Evolutionary conservation across 2,113 vertebrate species (phyloP).

Genomic region (Pterophyllum scalare): DNA sequence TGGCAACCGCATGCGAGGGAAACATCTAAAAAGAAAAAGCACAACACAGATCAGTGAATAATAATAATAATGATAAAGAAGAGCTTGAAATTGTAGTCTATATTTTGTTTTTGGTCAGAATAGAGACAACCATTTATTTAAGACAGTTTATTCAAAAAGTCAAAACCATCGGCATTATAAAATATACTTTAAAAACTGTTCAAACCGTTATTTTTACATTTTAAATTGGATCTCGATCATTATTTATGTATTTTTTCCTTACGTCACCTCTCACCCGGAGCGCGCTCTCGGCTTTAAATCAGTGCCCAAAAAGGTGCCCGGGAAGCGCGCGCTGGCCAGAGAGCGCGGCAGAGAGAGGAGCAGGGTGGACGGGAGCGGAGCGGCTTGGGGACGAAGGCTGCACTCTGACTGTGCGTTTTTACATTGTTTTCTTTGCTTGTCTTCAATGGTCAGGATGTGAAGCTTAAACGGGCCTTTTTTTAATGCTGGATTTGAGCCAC

Average conservation of each 20-base stretch:
- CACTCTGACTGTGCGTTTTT: neutral
- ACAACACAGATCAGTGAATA: too few species aligned
- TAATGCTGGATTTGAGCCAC: neutral
- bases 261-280: constrained; percentile 46
- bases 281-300: constrained; percentile 34
- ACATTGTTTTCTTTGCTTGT: neutral
- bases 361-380: neutral
- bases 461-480: neutral
- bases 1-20: too few species aligned
- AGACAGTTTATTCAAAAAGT: too few species aligned
- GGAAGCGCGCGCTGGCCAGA: constrained; percentile 1
- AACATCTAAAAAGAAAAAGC: too few species aligned
- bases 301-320: neutral
- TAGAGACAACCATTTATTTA: neutral
- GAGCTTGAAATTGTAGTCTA: neutral
- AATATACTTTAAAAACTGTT: neutral
- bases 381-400: neutral
- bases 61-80: neutral
- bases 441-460: neutral
- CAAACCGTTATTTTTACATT: neutral
- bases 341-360: neutral
- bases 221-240: too few species aligned
- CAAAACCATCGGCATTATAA: neutral
- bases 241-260: neutral
- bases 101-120: neutral